These are phyloP conservation scores for Drosophila eugracilis DNA, from an alignment of 1,140 invertebrate species.

Conservation along the genomic window DNA sequence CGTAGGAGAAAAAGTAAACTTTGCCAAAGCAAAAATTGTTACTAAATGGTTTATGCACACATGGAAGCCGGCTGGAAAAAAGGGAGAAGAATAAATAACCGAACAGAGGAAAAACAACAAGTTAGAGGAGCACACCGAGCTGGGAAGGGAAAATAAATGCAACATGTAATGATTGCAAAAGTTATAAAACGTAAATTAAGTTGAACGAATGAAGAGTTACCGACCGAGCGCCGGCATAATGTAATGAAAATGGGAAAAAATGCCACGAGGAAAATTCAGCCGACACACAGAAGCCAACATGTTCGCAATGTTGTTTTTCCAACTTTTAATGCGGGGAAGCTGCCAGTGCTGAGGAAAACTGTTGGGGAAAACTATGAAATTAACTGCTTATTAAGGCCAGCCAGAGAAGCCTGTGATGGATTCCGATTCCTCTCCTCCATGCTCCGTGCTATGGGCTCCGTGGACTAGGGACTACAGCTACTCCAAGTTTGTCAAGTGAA, in stretches of 20 bases:
- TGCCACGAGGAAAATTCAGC: slow-evolving; percentile 19
- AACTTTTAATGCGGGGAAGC: slow-evolving; percentile 43
- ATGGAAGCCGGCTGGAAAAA: slow-evolving; percentile 45
- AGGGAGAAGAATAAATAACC: slow-evolving; percentile 20
- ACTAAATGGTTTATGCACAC: slow-evolving; percentile 79
- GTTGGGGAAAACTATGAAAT: slow-evolving; percentile 70
- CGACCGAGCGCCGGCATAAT: slow-evolving; percentile 51
- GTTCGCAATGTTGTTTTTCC: slow-evolving; percentile 66
- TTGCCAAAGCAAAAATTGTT: slow-evolving; percentile 73
- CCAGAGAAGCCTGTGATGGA: slow-evolving; percentile 29
- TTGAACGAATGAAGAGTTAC: slow-evolving; percentile 79
- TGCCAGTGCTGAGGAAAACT: slow-evolving; percentile 12
- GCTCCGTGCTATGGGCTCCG: too few species aligned
- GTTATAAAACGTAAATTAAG: slow-evolving; percentile 83
- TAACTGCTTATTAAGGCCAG: slow-evolving; percentile 77
- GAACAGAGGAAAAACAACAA: slow-evolving; percentile 28
- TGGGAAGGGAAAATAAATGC: slow-evolving; percentile 61
- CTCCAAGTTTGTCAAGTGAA: slow-evolving; percentile 78
- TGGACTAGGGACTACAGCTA: slow-evolving; percentile 45
- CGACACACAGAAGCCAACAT: slow-evolving; percentile 38
- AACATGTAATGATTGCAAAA: slow-evolving; percentile 81
- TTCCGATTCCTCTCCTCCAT: slow-evolving; percentile 15
- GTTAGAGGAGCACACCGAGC: background rate
- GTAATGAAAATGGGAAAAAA: slow-evolving; percentile 63
- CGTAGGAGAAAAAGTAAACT: slow-evolving; percentile 47